A percentile compares a stretch with the other conserved stretches of the same genome.
These are phyloP conservation scores for Alouatta palliata DNA, from an alignment of 2,113 vertebrate genomes.

Conservation along the genomic window DNA sequence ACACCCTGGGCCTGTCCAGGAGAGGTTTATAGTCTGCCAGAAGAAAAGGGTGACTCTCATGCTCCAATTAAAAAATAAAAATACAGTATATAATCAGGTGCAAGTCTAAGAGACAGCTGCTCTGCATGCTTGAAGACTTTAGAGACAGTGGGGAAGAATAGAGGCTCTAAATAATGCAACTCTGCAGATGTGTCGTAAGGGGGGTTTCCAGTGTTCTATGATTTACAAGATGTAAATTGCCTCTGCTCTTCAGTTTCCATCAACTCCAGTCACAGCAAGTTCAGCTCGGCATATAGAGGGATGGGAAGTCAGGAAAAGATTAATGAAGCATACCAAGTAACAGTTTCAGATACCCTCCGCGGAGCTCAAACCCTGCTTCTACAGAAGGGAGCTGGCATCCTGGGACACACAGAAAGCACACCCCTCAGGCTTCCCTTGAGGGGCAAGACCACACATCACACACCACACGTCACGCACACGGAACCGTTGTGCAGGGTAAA, in stretches of 20 bases:
- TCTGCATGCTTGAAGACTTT: not conserved
- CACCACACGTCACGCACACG: not conserved
- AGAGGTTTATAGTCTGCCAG: not conserved
- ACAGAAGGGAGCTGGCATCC: not conserved
- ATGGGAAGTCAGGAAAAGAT: not conserved
- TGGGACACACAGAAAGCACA: not conserved
- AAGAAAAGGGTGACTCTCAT: not conserved
- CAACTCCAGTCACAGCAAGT: constrained; percentile 8
- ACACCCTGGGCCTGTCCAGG: not conserved
- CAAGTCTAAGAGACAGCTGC: constrained; percentile 44
- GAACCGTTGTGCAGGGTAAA: not conserved
- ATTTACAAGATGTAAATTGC: constrained; percentile 52
- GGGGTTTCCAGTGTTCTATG: not conserved
- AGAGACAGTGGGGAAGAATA: constrained; percentile 12
- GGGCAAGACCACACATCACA: rapidly evolving
- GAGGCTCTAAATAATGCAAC: constrained; percentile 44
- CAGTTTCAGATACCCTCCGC: not conserved
- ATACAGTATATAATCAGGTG: not conserved
- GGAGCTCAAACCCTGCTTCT: not conserved
- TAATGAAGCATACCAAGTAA: not conserved
- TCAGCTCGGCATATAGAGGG: not conserved
- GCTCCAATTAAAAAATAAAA: constrained; percentile 37
- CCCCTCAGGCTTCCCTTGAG: not conserved
- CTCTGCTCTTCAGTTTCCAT: constrained; percentile 33
- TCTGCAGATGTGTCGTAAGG: constrained; percentile 45